Conservation (phyloP, 2,888 invertebrate species). For the Tachina grossa region DNA sequence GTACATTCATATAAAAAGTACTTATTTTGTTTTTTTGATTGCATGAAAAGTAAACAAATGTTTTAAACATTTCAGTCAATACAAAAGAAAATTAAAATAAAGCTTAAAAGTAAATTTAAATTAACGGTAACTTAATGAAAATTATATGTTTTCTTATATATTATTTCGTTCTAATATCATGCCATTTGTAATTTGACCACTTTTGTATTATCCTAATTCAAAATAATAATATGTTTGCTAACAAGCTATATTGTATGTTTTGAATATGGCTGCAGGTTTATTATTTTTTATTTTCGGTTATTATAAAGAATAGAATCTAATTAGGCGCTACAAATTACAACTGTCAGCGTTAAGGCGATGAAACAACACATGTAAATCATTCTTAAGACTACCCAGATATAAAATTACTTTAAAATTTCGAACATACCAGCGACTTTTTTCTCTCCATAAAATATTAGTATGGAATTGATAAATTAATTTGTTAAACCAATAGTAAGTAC, state of each 20-base stretch:
- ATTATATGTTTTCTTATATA: slow-evolving; percentile 1
- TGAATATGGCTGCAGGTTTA: slow-evolving; percentile 16
- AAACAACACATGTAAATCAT: neutral
- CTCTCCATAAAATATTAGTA: no score
- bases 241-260: slow-evolving; percentile 3
- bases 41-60: slow-evolving; percentile 19
- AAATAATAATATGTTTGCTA: slow-evolving; percentile 18
- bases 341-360: neutral
- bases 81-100: slow-evolving; percentile 18
- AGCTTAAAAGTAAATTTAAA: slow-evolving; percentile 4
- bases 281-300: slow-evolving; percentile 23
- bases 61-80: slow-evolving; percentile 29
- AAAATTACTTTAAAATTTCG: no score
- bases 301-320: neutral
- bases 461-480: no score
- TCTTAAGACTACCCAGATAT: neutral
- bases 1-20: slow-evolving; percentile 44
- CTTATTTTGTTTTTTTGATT: slow-evolving; percentile 19
- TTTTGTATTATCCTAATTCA: slow-evolving; percentile 27
- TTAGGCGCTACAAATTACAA: neutral
- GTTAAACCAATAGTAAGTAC: no score
- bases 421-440: no score
- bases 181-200: slow-evolving; percentile 58
- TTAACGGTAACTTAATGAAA: slow-evolving; percentile 39
- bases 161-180: slow-evolving; percentile 38